A percentile compares a stretch with the other conserved stretches of the same genome.
These are phyloP conservation scores for Polyodon spathula DNA, from an alignment of 2,113 vertebrate species.

Conservation along the genomic window DNA sequence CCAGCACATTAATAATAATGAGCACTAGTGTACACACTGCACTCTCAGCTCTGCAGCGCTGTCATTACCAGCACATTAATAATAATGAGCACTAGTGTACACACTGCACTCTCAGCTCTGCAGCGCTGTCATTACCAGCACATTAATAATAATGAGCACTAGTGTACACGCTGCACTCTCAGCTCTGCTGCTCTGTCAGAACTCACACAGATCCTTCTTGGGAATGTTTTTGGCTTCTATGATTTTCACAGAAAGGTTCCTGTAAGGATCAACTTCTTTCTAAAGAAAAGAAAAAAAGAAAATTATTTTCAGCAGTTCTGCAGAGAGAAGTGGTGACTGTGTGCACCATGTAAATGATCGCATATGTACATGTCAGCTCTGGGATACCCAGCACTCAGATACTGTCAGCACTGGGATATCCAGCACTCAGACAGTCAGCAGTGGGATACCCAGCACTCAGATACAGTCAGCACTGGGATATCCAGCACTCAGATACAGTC, in stretches of 20 bases:
- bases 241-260: constrained; percentile 35
- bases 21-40: too few species aligned
- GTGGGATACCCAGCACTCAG: too few species aligned
- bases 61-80: too few species aligned
- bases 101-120: too few species aligned
- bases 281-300: constrained; percentile 15
- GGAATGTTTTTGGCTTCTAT: constrained; percentile 20
- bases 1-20: too few species aligned
- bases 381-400: background rate
- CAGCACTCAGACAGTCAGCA: too few species aligned
- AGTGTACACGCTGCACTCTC: too few species aligned
- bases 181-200: background rate
- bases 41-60: too few species aligned
- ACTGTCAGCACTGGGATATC: background rate
- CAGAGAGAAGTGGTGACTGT: background rate
- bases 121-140: too few species aligned
- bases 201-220: constrained; percentile 35
- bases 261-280: constrained; percentile 27
- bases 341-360: background rate
- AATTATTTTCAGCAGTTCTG: background rate
- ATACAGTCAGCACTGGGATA: background rate
- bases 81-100: too few species aligned
- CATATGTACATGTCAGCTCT: background rate
- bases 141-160: too few species aligned
- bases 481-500: too few species aligned